These are phyloP conservation scores for Meandrusa payeni DNA, from an alignment of 2,888 invertebrate genomes.

Conservation along the genomic window DNA sequence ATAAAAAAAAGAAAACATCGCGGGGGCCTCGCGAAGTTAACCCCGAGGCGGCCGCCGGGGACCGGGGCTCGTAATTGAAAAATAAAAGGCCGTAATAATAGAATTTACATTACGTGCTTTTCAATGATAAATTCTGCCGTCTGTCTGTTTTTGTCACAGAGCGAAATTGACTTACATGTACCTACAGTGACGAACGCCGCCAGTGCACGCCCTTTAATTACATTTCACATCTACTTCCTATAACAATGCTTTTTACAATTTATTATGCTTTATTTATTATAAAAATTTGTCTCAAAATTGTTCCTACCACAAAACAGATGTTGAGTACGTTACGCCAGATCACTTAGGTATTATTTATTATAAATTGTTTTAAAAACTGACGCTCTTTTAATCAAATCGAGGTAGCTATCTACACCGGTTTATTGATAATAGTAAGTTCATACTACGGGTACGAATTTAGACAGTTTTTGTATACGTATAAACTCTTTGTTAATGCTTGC, in stretches of 20 bases:
- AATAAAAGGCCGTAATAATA: conserved; percentile 80
- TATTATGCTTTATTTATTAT: too few species aligned
- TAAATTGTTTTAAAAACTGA: too few species aligned
- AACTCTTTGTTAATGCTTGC: too few species aligned
- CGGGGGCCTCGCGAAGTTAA: conserved; percentile 54
- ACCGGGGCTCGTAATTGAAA: conserved; percentile 75
- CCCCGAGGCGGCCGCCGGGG: conserved; percentile 64
- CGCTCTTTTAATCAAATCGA: too few species aligned
- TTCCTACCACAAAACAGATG: too few species aligned
- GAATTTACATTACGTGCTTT: conserved; percentile 78
- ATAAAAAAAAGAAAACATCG: conserved; percentile 40
- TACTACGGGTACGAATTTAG: too few species aligned
- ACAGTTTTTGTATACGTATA: too few species aligned
- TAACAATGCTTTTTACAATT: not conserved
- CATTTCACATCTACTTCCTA: conserved; percentile 20
- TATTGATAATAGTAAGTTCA: too few species aligned
- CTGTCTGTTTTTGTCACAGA: conserved; percentile 74
- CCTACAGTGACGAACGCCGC: conserved; percentile 27
- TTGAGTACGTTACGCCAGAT: too few species aligned
- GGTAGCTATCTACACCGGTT: too few species aligned
- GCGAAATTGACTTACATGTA: conserved; percentile 52
- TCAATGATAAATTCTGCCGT: conserved; percentile 73
- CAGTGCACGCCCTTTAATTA: conserved; percentile 30
- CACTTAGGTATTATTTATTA: too few species aligned
- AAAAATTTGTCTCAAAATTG: too few species aligned